Percentiles rank a stretch among this genome's conserved stretches.
These are phyloP conservation scores for Sebastes kiyomatsui DNA, from an alignment of 2,797 vertebrate genomes.

Conservation along the genomic window DNA sequence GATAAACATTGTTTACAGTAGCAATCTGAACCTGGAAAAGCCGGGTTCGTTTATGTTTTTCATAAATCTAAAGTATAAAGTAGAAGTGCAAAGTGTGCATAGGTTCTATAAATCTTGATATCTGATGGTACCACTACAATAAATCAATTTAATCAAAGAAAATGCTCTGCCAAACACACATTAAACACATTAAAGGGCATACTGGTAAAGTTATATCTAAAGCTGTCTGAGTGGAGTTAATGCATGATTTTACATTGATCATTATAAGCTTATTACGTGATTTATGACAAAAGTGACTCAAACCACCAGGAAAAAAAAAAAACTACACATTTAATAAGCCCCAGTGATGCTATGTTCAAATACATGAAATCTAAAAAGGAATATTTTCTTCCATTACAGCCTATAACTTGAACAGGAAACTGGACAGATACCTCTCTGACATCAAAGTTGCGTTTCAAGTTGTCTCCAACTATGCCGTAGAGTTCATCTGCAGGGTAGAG, in stretches of 20 bases:
- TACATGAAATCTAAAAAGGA: neutral
- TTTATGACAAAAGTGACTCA: neutral
- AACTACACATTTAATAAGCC: neutral
- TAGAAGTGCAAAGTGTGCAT: too few relatives aligned
- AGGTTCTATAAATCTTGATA: neutral
- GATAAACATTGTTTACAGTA: slow-evolving; percentile 17
- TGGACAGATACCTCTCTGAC: slow-evolving; percentile 88
- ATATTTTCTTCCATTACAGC: neutral
- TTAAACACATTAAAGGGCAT: slow-evolving; percentile 13
- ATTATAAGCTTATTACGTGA: neutral
- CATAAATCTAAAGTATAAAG: neutral
- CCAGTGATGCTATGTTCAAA: neutral
- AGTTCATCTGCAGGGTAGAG: slow-evolving; percentile 93
- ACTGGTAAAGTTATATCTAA: neutral
- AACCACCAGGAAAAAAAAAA: neutral
- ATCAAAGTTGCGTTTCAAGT: slow-evolving; percentile 95
- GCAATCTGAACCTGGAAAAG: neutral
- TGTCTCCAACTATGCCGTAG: slow-evolving; percentile 95
- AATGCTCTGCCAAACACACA: neutral
- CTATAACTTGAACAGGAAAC: neutral
- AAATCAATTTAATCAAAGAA: neutral
- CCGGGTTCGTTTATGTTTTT: neutral
- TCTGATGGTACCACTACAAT: neutral
- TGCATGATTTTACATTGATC: neutral
- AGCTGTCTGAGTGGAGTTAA: neutral